Evolutionary conservation across 2,113 vertebrate genomes (phyloP), one percentile per base, ranked within the genome.

Genomic region (Neogobius melanostomus): DNA sequence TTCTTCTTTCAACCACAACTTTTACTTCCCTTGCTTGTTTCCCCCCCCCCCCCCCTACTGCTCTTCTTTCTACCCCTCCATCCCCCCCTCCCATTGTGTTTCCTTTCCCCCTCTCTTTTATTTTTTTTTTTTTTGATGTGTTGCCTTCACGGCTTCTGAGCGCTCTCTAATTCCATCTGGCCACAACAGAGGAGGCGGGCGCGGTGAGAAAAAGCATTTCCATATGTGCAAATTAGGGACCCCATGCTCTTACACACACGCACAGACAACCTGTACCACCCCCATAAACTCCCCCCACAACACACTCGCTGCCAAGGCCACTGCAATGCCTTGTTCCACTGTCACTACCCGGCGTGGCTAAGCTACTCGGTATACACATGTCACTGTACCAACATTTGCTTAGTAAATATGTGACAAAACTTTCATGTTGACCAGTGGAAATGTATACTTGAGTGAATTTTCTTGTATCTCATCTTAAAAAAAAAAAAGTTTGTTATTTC

Each of bases 161-260:
- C 91, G 91, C 95, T 95, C 90, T 89, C 94, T 95, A 95, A 96
- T 96, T 97, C 96, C 96, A 98, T 97, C 96, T 97, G 97, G 96
- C 95, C 96, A 95, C 95, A 95, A 93, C 95, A 96, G 95, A 97
- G 95, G 92, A 94, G 93, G 93, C 78, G 82, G 52, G 92, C 87
- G 91, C 92, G 81, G 93, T 91, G 94, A 95, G 93, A 95, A 94
- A 95, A 95, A 96, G 94, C 94, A 94, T 95, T 97, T 98, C 96
- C 96, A 96, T 97, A 96, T 97, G 97, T 95, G 95, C 94, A 95
- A 96, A 97, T 97, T 95, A 97, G 93, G 92, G 94, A 95, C 92
- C 89, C 93, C 92, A 11, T 92, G 49, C 80, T 47, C 69, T 59
- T 44, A n/a, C 54, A 52, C 64, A 64, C 17, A 64, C 43, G 49